Base-by-base conservation (phyloP, 64 coral and sea anemone genomes). In the Acropora tenuis region DNA sequence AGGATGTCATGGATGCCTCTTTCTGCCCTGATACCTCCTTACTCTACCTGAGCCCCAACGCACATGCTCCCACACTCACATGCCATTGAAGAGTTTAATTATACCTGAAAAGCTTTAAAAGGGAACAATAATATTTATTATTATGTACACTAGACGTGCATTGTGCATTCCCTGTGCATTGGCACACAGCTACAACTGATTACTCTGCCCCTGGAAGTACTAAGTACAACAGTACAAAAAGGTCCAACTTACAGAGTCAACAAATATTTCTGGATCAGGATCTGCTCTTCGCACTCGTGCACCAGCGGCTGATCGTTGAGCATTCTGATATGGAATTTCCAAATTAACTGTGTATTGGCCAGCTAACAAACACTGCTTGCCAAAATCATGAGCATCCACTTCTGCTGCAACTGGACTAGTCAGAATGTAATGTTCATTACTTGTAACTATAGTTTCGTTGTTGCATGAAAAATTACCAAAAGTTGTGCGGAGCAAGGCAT, bases 381-480 rank as follows among this genome's bases (percentile, higher is more conserved):
- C 91, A 90, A 90, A 93, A 1, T 46, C 58, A 78, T 18, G 49
- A 76, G 88, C 69, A 65, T 96, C 95, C 46, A 10, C 52, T 20
- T 41, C 87, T 66, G 95, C 63, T 40, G 82, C 61, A 15, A 92
- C 49, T 49, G 77, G 77, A 15, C 73, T 40, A 40, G 48, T 68
- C 1, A 96, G 80, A 11, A 87, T 71, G 41, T 73, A 73, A 13
- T 61, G 75, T 15, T 93, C 73, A 75, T 96, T 96, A 3, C 55
- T 96, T 13, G 44, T 80, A 44, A 89, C 44, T 6, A 42, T 67
- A 48, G 74, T 78, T 9, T 48, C 76, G 47, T 88, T 72, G 66
- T 96, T 88, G 46, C 95, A 96, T 0, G 91, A 86, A 76, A 96
- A 96, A 18, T 74, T 65, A 6, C 47, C 73, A 55, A 96, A 96